Conservation (phyloP, 2,113 vertebrate species). For the Brevimyrus niger region DNA sequence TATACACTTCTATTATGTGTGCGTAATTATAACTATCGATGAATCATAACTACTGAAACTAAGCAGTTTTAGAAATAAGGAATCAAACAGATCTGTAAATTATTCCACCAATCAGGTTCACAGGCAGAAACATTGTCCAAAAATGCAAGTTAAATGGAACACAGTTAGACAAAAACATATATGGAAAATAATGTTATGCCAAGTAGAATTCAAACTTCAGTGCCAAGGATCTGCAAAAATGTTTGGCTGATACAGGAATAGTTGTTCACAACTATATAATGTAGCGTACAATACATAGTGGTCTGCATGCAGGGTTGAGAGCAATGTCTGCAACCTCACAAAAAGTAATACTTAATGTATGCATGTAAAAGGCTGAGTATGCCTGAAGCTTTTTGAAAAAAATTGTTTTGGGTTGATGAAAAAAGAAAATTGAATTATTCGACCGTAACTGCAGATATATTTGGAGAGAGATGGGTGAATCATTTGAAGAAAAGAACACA, state of each 20-base stretch:
- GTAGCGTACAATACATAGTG: neutral
- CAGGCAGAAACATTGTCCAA: neutral
- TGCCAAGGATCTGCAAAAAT: neutral
- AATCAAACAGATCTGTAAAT: neutral
- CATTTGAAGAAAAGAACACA: slow-evolving; percentile 16
- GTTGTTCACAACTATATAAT: neutral
- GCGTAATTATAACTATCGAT: too few relatives aligned
- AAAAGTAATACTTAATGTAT: neutral
- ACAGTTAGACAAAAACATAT: neutral
- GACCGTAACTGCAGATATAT: neutral
- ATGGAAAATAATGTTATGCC: neutral
- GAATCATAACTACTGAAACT: neutral
- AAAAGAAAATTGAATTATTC: slow-evolving; percentile 2
- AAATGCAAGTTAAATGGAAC: neutral
- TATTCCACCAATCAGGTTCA: neutral
- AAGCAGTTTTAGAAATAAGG: neutral
- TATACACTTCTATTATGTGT: too few relatives aligned
- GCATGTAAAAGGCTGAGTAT: neutral
- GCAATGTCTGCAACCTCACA: neutral
- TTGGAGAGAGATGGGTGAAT: neutral
- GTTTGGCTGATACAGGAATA: neutral
- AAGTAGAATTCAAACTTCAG: neutral
- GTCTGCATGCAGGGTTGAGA: neutral
- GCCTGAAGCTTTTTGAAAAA: neutral
- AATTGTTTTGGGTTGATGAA: slow-evolving; percentile 6